Evolutionary conservation across 2,888 invertebrate genomes (phyloP), one percentile per base, ranked within the genome.

Genomic region (Osedax frankpressi): DNA sequence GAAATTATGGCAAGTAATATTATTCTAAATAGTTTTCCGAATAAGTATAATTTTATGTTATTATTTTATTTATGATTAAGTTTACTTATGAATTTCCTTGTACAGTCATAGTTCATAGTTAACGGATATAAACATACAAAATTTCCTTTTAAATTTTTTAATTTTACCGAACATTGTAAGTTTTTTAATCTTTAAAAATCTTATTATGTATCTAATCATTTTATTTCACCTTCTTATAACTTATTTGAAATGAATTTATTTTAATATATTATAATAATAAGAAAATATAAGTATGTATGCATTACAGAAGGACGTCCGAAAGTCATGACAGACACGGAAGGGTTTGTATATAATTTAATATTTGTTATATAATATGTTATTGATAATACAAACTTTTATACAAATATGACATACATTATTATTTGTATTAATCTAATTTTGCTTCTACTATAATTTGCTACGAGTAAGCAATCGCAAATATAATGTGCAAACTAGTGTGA

Each of bases 361-460:
- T 65, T 24, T 65, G 19, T 44, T 44, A 44, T 44, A 11, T 11
- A 44, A 44, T 44, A 44, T 44, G 19, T 44, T 11, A 44, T 44
- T 11, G 11, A 44, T 44, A 44, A 44, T 62, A 60, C 62, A n/a
- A 72, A 30, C n/a, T 67, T 71, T 67, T 63, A 24, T 11, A 27
- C 26, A 25, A n/a, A 71, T 30, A 25, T 25, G 71, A 26, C 3
- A 94, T 44, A 44, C 6, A 44, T 44, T 44, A 11, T 11, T 11
- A 6, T 44, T 44, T 44, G 19, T 44, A 44, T 44, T 11, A 44
- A 44, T 44, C 44, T 44, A 44, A 44, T 44, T 19, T 44, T 11
- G 6, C 19, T 44, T 44, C 19, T 44, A 44, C 6, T 44, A 44
- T 44, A 11, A 6, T 44, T 44, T 44, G 6, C 19, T 44, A 44